phyloP scores from a whole-genome alignment of 2,888 invertebrate species.

The Mythimna pallens region DNA sequence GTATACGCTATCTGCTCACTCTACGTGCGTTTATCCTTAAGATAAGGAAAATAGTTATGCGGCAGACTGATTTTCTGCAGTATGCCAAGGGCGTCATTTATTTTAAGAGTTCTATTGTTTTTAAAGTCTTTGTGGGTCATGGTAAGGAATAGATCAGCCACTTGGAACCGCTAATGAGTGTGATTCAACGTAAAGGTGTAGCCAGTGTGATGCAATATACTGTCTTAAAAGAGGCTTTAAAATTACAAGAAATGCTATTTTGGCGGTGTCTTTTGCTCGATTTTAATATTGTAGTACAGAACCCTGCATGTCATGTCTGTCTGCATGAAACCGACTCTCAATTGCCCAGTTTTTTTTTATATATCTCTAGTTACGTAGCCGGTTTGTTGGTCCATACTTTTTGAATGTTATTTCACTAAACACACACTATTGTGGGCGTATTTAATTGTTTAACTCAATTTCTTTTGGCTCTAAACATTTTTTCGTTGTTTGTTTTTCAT shows the following conservation, averaged over 20 bases:
- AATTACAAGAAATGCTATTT: too few relatives aligned
- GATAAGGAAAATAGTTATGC: constrained; percentile 61
- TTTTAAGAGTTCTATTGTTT: not conserved
- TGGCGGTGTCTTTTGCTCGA: too few relatives aligned
- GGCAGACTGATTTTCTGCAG: constrained; percentile 26
- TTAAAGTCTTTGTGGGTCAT: not conserved
- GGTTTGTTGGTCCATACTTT: constrained; percentile 34
- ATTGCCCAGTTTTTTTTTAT: not conserved
- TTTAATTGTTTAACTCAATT: constrained; percentile 32
- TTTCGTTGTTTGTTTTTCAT: constrained; percentile 33
- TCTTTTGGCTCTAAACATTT: not conserved
- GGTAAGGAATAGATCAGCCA: not conserved
- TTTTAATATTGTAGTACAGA: too few relatives aligned
- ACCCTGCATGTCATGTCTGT: too few relatives aligned
- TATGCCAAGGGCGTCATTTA: constrained; percentile 1
- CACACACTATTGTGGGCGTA: constrained; percentile 20
- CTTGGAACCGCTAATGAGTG: not conserved
- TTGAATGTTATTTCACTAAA: constrained; percentile 46
- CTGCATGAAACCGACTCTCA: too few relatives aligned
- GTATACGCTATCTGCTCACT: constrained; percentile 48
- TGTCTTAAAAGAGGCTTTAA: too few relatives aligned
- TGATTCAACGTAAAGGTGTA: not conserved
- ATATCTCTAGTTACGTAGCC: constrained; percentile 30
- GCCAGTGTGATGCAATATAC: too few relatives aligned
- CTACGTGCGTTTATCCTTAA: constrained; percentile 62